Conservation (phyloP, 2,888 invertebrate species). For the Willowsia nigromaculata region DNA sequence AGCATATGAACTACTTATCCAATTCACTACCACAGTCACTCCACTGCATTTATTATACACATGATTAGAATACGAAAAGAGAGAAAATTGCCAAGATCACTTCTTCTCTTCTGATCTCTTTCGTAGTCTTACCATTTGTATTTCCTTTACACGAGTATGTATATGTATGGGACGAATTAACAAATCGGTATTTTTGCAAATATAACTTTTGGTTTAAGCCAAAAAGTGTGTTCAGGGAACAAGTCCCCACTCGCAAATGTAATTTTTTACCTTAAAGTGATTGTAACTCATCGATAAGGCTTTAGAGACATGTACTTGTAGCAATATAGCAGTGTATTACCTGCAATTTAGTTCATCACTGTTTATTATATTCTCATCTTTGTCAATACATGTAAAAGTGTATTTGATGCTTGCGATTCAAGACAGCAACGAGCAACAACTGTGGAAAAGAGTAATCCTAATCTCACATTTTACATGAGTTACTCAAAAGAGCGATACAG, state of each 20-base stretch:
- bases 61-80: slow-evolving; percentile 52
- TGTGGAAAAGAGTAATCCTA: background rate
- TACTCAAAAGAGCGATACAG: background rate
- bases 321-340: background rate
- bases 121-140: background rate
- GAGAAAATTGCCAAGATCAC: slow-evolving; percentile 42
- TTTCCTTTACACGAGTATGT: slow-evolving; percentile 37
- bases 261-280: slow-evolving; percentile 21
- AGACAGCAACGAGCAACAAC: background rate
- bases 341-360: slow-evolving; percentile 6
- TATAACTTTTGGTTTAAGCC: slow-evolving; percentile 29
- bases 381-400: slow-evolving; percentile 37
- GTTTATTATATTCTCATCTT: background rate
- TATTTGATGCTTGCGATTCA: background rate
- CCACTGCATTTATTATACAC: slow-evolving; percentile 1
- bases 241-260: slow-evolving; percentile 41
- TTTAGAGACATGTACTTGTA: background rate
- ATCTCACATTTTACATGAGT: slow-evolving; percentile 36
- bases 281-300: slow-evolving; percentile 4
- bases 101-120: background rate
- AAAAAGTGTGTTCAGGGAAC: slow-evolving; percentile 64
- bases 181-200: slow-evolving; percentile 36
- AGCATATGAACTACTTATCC: slow-evolving; percentile 70
- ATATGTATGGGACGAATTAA: slow-evolving; percentile 27
- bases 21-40: slow-evolving; percentile 37